Percentiles rank a stretch among this genome's conserved stretches.
phyloP scores from a whole-genome alignment of 2,113 vertebrate species.

The Grus americana region DNA sequence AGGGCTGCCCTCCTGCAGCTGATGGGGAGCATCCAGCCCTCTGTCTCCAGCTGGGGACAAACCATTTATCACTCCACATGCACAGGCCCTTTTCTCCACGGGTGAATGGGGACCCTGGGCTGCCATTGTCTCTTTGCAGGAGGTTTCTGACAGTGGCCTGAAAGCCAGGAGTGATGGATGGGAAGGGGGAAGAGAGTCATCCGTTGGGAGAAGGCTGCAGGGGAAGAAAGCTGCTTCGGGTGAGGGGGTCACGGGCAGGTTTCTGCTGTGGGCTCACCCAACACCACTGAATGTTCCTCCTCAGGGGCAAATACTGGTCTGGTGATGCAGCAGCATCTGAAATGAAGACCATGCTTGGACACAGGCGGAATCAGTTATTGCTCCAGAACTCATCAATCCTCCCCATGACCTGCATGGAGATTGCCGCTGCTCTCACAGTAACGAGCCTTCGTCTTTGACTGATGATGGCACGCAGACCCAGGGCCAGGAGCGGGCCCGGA shows the following conservation, averaged over 20 bases:
- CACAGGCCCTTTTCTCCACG: neutral
- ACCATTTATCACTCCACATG: neutral
- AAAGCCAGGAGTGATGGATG: slow-evolving; percentile 48
- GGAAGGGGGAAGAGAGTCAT: neutral
- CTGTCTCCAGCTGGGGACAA: neutral
- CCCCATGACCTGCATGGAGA: neutral
- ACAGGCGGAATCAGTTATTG: neutral
- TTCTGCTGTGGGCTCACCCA: neutral
- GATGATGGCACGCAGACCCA: neutral
- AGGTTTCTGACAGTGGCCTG: slow-evolving; percentile 19
- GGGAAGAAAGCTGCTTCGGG: neutral
- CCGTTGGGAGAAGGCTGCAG: neutral
- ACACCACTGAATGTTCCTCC: neutral
- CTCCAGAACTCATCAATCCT: neutral
- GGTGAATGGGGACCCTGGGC: neutral
- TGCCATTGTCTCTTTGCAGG: slow-evolving; percentile 16
- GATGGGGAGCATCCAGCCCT: neutral
- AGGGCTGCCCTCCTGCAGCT: neutral
- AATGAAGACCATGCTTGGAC: neutral
- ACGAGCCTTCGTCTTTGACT: neutral
- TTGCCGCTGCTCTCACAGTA: neutral
- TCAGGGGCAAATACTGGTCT: neutral
- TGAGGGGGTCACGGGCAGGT: neutral
- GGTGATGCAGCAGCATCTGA: neutral
- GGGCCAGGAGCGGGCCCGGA: neutral